These are phyloP conservation scores for Dryobota labecula DNA, from an alignment of 2,888 invertebrate genomes.

Conservation along the genomic window DNA sequence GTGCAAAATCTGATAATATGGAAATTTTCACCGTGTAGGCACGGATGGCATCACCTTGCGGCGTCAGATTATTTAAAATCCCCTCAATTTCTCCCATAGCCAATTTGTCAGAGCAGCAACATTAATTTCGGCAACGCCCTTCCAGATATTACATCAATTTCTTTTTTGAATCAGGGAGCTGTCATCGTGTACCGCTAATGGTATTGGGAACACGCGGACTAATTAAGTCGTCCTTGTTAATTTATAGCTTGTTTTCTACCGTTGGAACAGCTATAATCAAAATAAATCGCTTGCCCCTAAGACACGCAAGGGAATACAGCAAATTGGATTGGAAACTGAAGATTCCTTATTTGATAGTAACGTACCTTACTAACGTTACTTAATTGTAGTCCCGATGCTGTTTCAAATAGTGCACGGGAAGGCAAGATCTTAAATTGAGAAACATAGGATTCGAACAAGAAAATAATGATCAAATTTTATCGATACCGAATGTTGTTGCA, in stretches of 20 bases:
- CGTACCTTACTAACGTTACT: conserved; percentile 64
- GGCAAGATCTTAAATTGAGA: conserved; percentile 58
- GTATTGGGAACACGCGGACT: conserved; percentile 86
- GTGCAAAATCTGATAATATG: conserved; percentile 64
- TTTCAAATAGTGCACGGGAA: conserved; percentile 44
- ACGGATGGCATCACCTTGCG: conserved; percentile 54
- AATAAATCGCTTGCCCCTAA: conserved; percentile 85
- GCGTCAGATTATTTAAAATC: conserved; percentile 64
- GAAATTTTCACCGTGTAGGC: conserved; percentile 51
- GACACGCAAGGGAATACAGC: conserved; percentile 87
- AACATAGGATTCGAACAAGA: conserved; percentile 56
- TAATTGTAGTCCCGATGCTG: conserved; percentile 62
- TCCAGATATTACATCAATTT: conserved; percentile 84
- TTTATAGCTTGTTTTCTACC: conserved; percentile 87
- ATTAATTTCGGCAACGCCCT: conserved; percentile 79
- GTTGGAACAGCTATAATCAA: conserved; percentile 86
- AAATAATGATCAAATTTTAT: conserved; percentile 66
- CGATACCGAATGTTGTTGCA: conserved; percentile 55
- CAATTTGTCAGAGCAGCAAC: conserved; percentile 71
- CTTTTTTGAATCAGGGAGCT: conserved; percentile 78
- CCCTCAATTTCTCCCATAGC: conserved; percentile 60
- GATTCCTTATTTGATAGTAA: conserved; percentile 76
- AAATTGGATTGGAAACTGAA: conserved; percentile 85
- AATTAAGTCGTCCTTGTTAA: conserved; percentile 88
- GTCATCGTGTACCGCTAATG: conserved; percentile 86